phyloP scores from a whole-genome alignment of 2,797 vertebrate species.

The Spatula clypeata region DNA sequence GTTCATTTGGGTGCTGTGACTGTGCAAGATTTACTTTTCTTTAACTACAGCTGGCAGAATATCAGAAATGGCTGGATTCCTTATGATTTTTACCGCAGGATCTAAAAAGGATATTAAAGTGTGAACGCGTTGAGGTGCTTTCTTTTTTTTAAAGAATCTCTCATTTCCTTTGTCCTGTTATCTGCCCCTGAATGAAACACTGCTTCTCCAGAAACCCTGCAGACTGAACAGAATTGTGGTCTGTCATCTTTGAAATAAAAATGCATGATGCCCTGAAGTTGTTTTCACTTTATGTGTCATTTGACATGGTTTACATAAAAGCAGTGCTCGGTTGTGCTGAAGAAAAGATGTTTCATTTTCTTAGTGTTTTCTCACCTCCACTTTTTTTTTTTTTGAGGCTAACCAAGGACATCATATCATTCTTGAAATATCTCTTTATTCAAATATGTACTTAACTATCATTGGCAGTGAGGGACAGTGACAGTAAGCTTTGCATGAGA shows the following conservation, averaged over 20 bases:
- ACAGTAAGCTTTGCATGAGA: background rate
- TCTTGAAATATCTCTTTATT: background rate
- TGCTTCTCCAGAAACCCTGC: background rate
- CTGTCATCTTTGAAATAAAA: constrained; percentile 25
- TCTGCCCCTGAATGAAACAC: background rate
- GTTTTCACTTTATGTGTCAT: constrained; percentile 30
- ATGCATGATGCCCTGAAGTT: background rate
- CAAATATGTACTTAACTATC: background rate
- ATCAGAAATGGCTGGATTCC: background rate
- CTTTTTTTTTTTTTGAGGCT: background rate
- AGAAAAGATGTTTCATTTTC: background rate
- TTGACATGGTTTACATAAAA: constrained; percentile 45
- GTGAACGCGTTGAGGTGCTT: background rate
- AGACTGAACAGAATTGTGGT: constrained; percentile 27
- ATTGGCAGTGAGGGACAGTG: background rate
- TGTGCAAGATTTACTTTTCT: constrained; percentile 20
- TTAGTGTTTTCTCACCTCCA: background rate
- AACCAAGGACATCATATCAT: constrained; percentile 11
- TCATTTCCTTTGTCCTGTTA: background rate
- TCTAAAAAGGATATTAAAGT: background rate
- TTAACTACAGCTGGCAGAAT: background rate
- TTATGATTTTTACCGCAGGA: background rate
- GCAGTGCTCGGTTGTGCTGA: background rate
- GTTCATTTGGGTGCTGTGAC: constrained; percentile 5
- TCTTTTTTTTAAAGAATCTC: background rate